Percentiles rank a stretch among this genome's conserved stretches.
Evolutionary conservation across 2,888 invertebrate genomes (phyloP).

Genomic region (Augiades crinisus): DNA sequence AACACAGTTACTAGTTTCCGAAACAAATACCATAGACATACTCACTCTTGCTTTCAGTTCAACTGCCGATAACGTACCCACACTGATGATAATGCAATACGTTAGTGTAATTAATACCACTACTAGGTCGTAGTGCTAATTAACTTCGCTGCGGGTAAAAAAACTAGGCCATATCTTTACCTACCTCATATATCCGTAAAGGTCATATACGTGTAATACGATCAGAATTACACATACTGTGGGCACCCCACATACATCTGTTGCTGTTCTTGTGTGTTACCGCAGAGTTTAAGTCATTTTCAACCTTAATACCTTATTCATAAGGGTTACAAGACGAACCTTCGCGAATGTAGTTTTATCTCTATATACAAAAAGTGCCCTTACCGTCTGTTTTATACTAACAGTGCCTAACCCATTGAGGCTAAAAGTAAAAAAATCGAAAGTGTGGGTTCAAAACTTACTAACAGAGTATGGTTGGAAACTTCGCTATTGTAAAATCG

Average conservation of each 20-base stretch:
- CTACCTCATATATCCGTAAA: background rate
- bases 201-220: background rate
- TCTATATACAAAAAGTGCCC: too few relatives aligned
- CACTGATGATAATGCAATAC: too few relatives aligned
- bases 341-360: too few relatives aligned
- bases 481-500: too few relatives aligned
- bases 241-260: background rate
- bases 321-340: background rate
- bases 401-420: too few relatives aligned
- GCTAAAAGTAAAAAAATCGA: too few relatives aligned
- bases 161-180: background rate
- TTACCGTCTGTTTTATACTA: too few relatives aligned
- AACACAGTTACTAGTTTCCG: too few relatives aligned
- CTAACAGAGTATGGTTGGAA: too few relatives aligned
- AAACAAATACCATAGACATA: background rate
- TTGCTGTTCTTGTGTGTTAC: background rate
- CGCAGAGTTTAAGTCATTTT: background rate
- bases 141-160: constrained; percentile 5
- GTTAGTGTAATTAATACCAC: background rate
- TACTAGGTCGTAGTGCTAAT: constrained; percentile 4
- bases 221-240: background rate
- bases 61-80: background rate
- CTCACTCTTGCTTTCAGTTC: background rate
- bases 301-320: background rate
- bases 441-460: too few relatives aligned